These are phyloP conservation scores for Stictonetta naevosa DNA, from an alignment of 2,113 vertebrate species.

Conservation along the genomic window DNA sequence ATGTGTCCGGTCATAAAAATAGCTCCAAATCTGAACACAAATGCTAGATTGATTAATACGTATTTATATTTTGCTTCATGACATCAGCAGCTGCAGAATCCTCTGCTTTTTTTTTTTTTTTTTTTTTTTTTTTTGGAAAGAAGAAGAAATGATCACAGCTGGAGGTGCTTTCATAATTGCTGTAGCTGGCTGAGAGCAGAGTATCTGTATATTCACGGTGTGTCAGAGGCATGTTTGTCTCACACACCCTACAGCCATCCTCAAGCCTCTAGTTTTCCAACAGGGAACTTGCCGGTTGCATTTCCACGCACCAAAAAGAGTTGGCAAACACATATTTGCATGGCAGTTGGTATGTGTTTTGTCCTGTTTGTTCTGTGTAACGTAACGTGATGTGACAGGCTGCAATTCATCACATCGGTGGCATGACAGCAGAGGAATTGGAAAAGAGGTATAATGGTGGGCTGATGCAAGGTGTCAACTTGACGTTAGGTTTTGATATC, in stretches of 20 bases:
- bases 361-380: slow-evolving; percentile 70
- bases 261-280: neutral
- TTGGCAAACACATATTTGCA: slow-evolving; percentile 70
- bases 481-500: neutral
- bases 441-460: slow-evolving; percentile 9
- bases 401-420: slow-evolving; percentile 61
- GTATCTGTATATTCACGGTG: neutral
- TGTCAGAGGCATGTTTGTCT: neutral
- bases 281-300: accelerated
- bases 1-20: neutral
- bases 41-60: neutral
- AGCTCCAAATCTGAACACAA: neutral
- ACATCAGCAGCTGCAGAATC: neutral
- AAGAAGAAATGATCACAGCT: neutral
- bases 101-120: accelerated
- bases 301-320: slow-evolving; percentile 1
- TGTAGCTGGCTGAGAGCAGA: neutral
- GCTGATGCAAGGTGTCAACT: neutral
- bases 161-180: neutral
- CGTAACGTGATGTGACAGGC: slow-evolving; percentile 72
- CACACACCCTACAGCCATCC: slow-evolving; percentile 5
- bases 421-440: slow-evolving; percentile 47
- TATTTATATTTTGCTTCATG: neutral
- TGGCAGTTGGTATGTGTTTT: slow-evolving; percentile 75
- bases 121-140: neutral